These are phyloP conservation scores for Ormyrus labotus DNA, from an alignment of 2,888 invertebrate genomes.

Conservation along the genomic window DNA sequence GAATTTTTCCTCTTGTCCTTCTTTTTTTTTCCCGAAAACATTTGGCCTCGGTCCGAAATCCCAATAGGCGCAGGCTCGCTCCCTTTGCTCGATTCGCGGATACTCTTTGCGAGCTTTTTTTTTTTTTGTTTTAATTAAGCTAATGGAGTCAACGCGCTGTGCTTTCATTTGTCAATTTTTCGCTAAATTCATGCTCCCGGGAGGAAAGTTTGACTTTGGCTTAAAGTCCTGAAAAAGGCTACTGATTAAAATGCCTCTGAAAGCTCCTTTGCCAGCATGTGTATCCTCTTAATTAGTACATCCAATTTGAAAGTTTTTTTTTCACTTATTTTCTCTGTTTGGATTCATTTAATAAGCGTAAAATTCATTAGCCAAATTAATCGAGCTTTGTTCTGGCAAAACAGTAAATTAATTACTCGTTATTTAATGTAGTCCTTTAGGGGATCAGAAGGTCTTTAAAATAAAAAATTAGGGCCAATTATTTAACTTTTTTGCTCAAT, in stretches of 20 bases:
- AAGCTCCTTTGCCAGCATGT: not conserved
- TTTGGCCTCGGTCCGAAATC: constrained; percentile 5
- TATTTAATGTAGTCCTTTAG: no score
- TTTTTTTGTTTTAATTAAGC: constrained; percentile 42
- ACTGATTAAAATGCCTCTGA: constrained; percentile 4
- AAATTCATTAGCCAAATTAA: no score
- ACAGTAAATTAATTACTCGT: no score
- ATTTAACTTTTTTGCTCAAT: no score
- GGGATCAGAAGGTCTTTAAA: no score
- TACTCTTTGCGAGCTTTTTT: not conserved
- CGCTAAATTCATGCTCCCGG: not conserved
- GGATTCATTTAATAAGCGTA: no score
- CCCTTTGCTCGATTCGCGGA: not conserved
- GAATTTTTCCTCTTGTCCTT: constrained; percentile 5
- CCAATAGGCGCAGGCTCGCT: not conserved
- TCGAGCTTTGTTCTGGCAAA: no score
- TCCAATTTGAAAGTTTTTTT: not conserved
- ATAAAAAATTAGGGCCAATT: no score
- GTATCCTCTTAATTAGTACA: not conserved
- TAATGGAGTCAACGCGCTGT: constrained; percentile 26
- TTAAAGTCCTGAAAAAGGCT: not conserved
- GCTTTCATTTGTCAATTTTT: not conserved
- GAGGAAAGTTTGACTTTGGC: not conserved
- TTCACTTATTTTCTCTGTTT: no score
- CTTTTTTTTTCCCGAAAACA: constrained; percentile 7